These are phyloP conservation scores for Cheilosia grossa DNA, from an alignment of 2,888 invertebrate genomes.

Conservation along the genomic window DNA sequence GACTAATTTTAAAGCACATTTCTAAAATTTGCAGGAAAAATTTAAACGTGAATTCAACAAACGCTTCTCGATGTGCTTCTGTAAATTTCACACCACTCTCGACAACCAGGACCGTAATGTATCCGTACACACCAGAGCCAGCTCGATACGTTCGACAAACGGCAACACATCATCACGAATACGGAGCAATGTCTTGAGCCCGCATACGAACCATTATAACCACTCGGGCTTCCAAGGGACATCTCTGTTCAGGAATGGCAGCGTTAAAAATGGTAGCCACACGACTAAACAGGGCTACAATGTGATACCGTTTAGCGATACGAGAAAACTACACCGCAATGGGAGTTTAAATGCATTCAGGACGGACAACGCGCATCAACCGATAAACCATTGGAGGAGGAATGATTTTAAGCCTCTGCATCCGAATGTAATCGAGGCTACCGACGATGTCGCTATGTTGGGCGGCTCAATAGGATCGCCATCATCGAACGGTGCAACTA, in stretches of 20 bases:
- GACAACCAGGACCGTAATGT: constrained; percentile 81
- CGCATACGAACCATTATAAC: constrained; percentile 49
- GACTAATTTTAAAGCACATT: not conserved
- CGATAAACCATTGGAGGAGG: constrained; percentile 78
- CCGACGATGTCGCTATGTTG: constrained; percentile 77
- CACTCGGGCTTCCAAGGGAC: constrained; percentile 46
- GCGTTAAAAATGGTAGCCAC: constrained; percentile 63
- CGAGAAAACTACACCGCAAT: constrained; percentile 57
- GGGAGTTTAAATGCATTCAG: constrained; percentile 57
- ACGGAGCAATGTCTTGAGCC: constrained; percentile 79
- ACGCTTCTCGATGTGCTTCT: constrained; percentile 86
- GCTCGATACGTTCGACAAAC: constrained; percentile 82
- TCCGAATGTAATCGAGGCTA: constrained; percentile 80
- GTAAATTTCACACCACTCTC: constrained; percentile 79
- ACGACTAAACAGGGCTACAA: constrained; percentile 57
- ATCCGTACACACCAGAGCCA: constrained; percentile 82
- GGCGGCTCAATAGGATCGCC: constrained; percentile 44
- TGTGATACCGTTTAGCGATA: constrained; percentile 62
- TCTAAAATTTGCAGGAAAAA: constrained; percentile 86
- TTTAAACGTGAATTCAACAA: constrained; percentile 91
- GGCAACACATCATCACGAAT: constrained; percentile 81
- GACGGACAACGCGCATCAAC: constrained; percentile 25
- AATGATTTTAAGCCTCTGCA: constrained; percentile 81
- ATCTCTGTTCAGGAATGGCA: constrained; percentile 65
- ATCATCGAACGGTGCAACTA: constrained; percentile 63